Evolutionary conservation across 1,140 invertebrate species (phyloP), one percentile per base, ranked within the genome.

Genomic region (Cyclina sinensis): DNA sequence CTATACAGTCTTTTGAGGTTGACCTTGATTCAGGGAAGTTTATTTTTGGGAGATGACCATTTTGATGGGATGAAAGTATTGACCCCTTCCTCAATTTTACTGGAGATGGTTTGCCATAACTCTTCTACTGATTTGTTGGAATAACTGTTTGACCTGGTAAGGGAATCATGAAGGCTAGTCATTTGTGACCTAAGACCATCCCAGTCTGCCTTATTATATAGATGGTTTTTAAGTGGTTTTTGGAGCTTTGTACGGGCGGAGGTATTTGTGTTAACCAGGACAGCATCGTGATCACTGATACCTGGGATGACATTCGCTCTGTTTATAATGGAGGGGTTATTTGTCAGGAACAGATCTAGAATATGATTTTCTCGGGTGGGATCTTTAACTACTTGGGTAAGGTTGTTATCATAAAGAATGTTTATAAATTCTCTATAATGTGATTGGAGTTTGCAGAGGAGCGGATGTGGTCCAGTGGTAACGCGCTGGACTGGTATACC

Each of bases 211-310:
- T 57, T 79, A 27, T 79, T 51, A 32, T n/a, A 79, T 21, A 79
- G 51, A 24, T 48, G 51, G 24, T 51, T 54, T 79, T 51, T 79
- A 18, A 39, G 21, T 27, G 76, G 76, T 35, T 51, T 79, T 32
- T 79, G 43, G 48, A 21, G 32, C 24, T 54, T 51, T 16, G 54
- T 79, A 14, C 27, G 18, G 24, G 43, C 48, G 12, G 76, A 79
- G 14, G 76, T 79, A 51, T 79, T 14, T 24, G 0, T 24, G 0
- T 79, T 27, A n/a, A 79, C 51, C 24, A 51, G 43, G 16, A 79
- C 76, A 27, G 48, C 48, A 30, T 57, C 48, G 54, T 79, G 76
- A 43, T 79, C 76, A 54, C 76, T 79, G 4, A 79, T 79, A 35
- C 51, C 76, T 51, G 76, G 76, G 14, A 79, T 48, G n/a, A 79